phyloP scores from a whole-genome alignment of 2,888 invertebrate genomes.

The Cataglyphis albicans region DNA sequence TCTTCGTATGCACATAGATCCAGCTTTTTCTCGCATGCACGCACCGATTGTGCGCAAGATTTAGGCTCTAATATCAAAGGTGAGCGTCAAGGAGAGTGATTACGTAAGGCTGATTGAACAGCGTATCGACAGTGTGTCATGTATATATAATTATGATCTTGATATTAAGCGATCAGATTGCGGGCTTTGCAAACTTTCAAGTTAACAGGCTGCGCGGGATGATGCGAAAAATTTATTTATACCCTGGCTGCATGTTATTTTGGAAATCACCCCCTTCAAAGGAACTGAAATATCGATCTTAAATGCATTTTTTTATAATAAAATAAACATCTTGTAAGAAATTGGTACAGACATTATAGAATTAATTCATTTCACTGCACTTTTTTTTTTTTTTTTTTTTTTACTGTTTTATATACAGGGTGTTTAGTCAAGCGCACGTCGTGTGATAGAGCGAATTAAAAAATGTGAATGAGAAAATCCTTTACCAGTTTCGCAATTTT shows the following conservation, averaged over 20 bases:
- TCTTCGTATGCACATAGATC: neutral
- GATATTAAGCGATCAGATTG: conserved; percentile 15
- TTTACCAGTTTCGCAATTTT: no score
- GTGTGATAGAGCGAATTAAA: no score
- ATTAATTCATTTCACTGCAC: neutral
- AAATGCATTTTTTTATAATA: no score
- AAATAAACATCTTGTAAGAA: neutral
- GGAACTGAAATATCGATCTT: neutral
- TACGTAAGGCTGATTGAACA: conserved; percentile 4
- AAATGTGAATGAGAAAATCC: no score
- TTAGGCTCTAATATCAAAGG: conserved; percentile 50
- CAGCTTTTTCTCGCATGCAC: conserved; percentile 20
- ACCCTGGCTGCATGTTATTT: neutral
- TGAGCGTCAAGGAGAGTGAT: conserved; percentile 15
- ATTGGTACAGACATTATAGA: neutral
- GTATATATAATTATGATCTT: conserved; percentile 35
- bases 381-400: neutral
- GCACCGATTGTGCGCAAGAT: conserved; percentile 6
- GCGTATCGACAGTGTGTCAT: neutral
- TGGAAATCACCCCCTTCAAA: neutral
- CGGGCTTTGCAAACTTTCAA: neutral
- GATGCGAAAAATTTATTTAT: conserved; percentile 2
- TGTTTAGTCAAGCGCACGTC: no score
- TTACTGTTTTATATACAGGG: neutral
- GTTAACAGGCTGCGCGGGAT: neutral